These are phyloP conservation scores for Augiades crinisus DNA, from an alignment of 2,888 invertebrate species.

Conservation along the genomic window DNA sequence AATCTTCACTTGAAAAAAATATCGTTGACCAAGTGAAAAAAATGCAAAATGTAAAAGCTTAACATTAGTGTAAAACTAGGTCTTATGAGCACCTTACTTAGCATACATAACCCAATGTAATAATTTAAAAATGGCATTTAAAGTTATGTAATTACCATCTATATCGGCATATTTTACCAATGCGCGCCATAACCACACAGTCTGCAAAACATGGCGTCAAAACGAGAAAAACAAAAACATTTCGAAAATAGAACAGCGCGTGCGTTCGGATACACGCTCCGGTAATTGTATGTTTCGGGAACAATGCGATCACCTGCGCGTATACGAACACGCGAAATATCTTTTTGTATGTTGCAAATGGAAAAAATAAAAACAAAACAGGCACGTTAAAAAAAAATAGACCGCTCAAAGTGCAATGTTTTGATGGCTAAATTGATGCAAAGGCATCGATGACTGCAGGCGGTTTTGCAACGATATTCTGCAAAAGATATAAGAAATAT, in stretches of 20 bases:
- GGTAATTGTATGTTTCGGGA: slow-evolving; percentile 46
- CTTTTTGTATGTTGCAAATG: slow-evolving; percentile 8
- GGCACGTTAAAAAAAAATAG: slow-evolving; percentile 6
- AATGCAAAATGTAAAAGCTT: too few species aligned
- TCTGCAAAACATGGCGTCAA: slow-evolving; percentile 36
- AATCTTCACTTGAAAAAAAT: too few species aligned
- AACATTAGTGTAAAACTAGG: too few species aligned
- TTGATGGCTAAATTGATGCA: slow-evolving; percentile 24
- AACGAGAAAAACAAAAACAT: slow-evolving; percentile 29
- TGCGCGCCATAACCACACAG: slow-evolving; percentile 11
- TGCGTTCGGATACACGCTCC: slow-evolving; percentile 39
- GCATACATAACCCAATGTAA: too few species aligned
- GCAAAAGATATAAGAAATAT: not conserved
- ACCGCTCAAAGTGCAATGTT: slow-evolving; percentile 13
- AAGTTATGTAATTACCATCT: slow-evolving; percentile 6
- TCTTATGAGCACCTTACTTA: too few species aligned
- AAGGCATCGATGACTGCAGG: slow-evolving; percentile 11
- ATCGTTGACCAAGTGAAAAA: too few species aligned
- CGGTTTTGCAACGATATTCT: not conserved
- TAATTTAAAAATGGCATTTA: not conserved
- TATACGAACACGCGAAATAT: slow-evolving; percentile 39
- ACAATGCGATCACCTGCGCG: slow-evolving; percentile 42
- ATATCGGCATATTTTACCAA: slow-evolving; percentile 4
- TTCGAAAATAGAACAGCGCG: slow-evolving; percentile 58
- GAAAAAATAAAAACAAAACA: slow-evolving; percentile 5